Percentiles rank a stretch among this genome's conserved stretches.
phyloP scores from a whole-genome alignment of 1,140 invertebrate species.

The Trialeurodes vaporariorum region DNA sequence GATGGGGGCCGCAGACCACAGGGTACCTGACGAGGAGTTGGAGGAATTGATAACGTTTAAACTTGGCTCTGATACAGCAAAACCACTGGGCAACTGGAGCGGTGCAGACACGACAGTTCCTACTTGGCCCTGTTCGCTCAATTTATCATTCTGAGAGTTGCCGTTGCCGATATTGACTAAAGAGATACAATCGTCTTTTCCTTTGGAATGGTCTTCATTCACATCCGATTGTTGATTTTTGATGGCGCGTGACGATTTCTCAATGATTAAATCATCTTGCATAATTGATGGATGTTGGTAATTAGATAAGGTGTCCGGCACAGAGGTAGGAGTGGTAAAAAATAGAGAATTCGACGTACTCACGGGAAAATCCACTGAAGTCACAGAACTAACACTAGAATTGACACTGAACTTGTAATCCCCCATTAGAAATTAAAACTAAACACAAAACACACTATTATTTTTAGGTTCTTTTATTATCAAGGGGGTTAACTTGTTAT shows the following conservation, averaged over 20 bases:
- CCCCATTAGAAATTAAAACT: constrained; percentile 33
- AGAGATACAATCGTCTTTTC: constrained; percentile 26
- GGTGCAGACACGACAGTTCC: constrained; percentile 26
- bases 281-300: constrained; percentile 32
- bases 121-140: constrained; percentile 26
- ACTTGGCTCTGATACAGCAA: constrained; percentile 28
- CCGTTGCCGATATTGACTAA: constrained; percentile 24
- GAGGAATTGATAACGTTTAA: constrained; percentile 28
- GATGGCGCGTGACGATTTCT: constrained; percentile 32
- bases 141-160: constrained; percentile 20
- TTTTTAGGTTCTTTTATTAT: neutral
- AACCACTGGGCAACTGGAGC: constrained; percentile 28
- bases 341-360: constrained; percentile 34
- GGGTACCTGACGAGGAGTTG: constrained; percentile 32
- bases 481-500: neutral
- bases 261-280: constrained; percentile 41
- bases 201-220: constrained; percentile 25
- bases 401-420: constrained; percentile 37
- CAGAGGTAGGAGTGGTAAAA: constrained; percentile 31
- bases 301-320: constrained; percentile 25
- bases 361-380: constrained; percentile 36
- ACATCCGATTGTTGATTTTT: constrained; percentile 29
- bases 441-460: neutral
- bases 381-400: constrained; percentile 29
- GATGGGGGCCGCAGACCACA: constrained; percentile 35